Base-by-base conservation (phyloP, 2,113 vertebrate genomes). In the Perccottus glenii region DNA sequence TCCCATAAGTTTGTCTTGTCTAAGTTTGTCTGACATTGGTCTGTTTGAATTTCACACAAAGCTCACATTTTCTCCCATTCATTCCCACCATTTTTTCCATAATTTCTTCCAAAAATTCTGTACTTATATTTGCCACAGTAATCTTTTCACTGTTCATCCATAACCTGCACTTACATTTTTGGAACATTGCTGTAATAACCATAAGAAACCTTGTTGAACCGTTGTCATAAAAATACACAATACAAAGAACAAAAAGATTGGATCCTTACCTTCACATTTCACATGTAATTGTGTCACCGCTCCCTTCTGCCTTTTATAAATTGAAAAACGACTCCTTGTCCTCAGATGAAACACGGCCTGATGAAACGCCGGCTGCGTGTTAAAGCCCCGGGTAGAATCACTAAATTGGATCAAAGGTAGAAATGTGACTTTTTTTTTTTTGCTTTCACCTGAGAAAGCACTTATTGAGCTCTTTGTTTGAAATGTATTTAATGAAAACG, bases 171-270 rank as follows among this genome's bases (percentile, higher is more conserved):
- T 38, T 46, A 46, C 7, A 46, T 46, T 52, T 56, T 42, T n/a
- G 38, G n/a, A n/a, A 36, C 36, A 16, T 27, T n/a, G 49, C 40
- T 8, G 15, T 44, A 46, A 70, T 40, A 70, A 53, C 57, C 58
- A 32, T 53, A 16, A 61, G 49, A 50, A n/a, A 52, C 67, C 57
- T 70, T 35, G 42, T 70, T 61, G 61, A 53, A 12, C 32, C 15
- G 0, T 19, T 3, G 11, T 38, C 48, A 70, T 61, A 27, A 14
- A 55, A 14, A 9, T 7, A 14, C 33, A 36, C 52, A 36, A 33
- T n/a, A 14, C 35, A 11, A 36, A 36, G 35, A 55, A 55, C 33
- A 55, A 6, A 55, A 15, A 38, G 14, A 33, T 14, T 14, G 32
- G 5, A n/a, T 40, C n/a, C 52, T 55, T 55, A 1, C 19, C 52